Base-by-base conservation (phyloP, 2,797 vertebrate species). In the Apogon hyalosoma region DNA sequence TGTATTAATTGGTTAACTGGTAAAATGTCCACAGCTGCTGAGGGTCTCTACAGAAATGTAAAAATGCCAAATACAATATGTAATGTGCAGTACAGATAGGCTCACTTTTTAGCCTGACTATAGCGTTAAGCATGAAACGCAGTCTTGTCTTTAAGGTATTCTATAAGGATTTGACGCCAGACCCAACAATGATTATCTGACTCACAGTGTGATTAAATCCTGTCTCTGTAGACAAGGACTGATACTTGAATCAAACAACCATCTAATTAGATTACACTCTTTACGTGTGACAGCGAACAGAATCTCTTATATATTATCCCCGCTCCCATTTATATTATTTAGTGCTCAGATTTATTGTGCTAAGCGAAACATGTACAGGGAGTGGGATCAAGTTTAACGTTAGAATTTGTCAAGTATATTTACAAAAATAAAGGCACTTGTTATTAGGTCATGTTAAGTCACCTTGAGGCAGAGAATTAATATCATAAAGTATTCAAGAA, bases 401-500 rank as follows among this genome's bases (percentile, higher is more conserved):
- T 47, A 69, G 77, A 86, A 90, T 92, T 90, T 91, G 88, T 90
- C 77, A 73, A 15, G 51, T 88, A 79, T 84, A 88, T 91, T 90
- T 91, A 73, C 45, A 73, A 85, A 91, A 92, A 91, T 69, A 87
- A 79, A 66, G 72, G 16, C 69, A 77, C 68, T 84, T 93, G 86
- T 93, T 93, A 90, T 91, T 74, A 75, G 89, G 88, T 90, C 79
- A 75, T 43, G 56, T 79, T 78, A 73, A 87, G 80, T 88, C 87
- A 90, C 80, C 80, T 88, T 82, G 60, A 58, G 50, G 81, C 66
- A 79, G 87, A 74, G 59, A 92, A 88, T 91, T 90, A 88, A 93
- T 93, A 91, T 91, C 77, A 87, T 85, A 90, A 83, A 92, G 90
- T 86, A 92, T 94, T 94, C 91, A 88, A 89, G 61, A 90, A 91